These are phyloP conservation scores for Troides aeacus DNA, from an alignment of 2,888 invertebrate genomes.

Conservation along the genomic window DNA sequence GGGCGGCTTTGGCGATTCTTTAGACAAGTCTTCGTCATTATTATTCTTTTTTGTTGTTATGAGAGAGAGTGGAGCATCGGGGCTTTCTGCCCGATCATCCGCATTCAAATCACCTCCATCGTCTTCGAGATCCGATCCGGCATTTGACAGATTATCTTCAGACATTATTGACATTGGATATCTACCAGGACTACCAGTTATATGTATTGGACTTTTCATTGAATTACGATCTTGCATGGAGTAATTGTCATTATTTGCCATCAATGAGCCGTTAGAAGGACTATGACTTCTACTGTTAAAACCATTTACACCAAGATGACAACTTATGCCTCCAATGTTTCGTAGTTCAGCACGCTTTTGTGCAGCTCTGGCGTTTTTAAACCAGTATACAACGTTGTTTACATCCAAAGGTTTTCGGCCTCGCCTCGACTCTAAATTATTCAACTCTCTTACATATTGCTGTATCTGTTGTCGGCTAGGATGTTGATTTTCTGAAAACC, in stretches of 20 bases:
- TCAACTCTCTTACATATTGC: conserved; percentile 96
- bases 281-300: conserved; percentile 83
- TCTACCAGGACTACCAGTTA: conserved; percentile 77
- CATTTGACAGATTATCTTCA: conserved; percentile 83
- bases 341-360: conserved; percentile 94
- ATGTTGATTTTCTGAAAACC: conserved; percentile 98
- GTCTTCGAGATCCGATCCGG: conserved; percentile 84
- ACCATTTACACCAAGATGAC: conserved; percentile 82
- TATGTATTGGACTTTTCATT: conserved; percentile 82
- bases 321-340: conserved; percentile 80
- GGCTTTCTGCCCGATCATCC: conserved; percentile 82
- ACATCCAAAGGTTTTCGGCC: conserved; percentile 96
- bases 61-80: conserved; percentile 84
- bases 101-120: conserved; percentile 79
- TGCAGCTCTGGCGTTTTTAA: conserved; percentile 98
- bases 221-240: conserved; percentile 78
- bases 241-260: conserved; percentile 81
- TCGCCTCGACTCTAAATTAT: conserved; percentile 93
- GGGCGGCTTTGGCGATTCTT: conserved; percentile 76
- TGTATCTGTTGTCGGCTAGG: conserved; percentile 98
- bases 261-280: conserved; percentile 82
- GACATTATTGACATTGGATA: conserved; percentile 84
- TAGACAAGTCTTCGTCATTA: conserved; percentile 72
- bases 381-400: conserved; percentile 98
- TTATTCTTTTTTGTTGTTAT: conserved; percentile 82